Conservation (phyloP, 2,797 vertebrate genomes). For the Crocodylus rhombifer region DNA sequence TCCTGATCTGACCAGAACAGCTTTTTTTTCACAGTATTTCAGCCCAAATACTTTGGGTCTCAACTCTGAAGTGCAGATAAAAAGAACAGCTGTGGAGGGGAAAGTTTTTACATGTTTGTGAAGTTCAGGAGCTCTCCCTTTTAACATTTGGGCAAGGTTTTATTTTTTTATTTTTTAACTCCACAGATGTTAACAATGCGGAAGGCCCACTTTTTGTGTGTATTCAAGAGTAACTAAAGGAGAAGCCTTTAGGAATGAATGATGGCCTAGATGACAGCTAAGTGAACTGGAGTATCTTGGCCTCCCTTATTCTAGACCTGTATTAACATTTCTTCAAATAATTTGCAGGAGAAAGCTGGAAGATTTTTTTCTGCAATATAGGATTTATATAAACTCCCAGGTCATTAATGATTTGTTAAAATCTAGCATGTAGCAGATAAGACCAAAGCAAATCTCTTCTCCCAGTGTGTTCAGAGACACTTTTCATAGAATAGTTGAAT, state of each 20-base stretch:
- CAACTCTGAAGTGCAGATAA: neutral
- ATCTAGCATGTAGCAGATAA: neutral
- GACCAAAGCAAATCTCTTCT: neutral
- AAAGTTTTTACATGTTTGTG: neutral
- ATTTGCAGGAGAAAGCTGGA: neutral
- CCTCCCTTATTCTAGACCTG: neutral
- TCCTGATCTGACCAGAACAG: neutral
- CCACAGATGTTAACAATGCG: neutral
- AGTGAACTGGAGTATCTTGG: neutral
- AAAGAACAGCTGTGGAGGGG: neutral
- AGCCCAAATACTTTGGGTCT: neutral
- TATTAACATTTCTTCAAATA: neutral
- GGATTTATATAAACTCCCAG: neutral
- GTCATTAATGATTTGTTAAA: neutral
- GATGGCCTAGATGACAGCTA: neutral
- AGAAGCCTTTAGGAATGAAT: neutral
- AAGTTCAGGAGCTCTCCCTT: slow-evolving; percentile 5
- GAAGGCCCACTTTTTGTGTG: neutral
- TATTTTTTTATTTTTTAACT: neutral
- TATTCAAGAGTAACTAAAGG: neutral
- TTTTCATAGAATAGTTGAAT: neutral
- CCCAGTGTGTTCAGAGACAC: accelerated
- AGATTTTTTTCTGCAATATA: neutral
- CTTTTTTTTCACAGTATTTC: neutral
- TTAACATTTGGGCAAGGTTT: neutral